A percentile compares a stretch with the other conserved stretches of the same genome.
Conservation (phyloP, 2,888 invertebrate genomes). For the Junonia oenone region DNA sequence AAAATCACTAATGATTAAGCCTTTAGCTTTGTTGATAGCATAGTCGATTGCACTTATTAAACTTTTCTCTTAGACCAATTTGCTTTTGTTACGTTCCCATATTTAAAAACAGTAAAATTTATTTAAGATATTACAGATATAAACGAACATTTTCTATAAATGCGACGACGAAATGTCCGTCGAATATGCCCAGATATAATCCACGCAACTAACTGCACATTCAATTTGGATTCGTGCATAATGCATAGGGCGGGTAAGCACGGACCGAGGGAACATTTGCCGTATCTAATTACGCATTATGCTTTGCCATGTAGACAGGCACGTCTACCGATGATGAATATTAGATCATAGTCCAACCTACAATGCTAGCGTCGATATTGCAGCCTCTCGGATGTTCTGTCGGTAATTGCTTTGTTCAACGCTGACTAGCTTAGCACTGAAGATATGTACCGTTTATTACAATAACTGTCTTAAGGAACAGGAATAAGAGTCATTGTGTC, state of each 20-base stretch:
- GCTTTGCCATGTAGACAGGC: constrained; percentile 68
- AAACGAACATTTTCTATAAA: neutral
- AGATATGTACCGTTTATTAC: neutral
- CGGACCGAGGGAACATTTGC: constrained; percentile 62
- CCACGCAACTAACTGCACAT: constrained; percentile 63
- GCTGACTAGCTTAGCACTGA: constrained; percentile 25
- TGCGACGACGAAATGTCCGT: constrained; percentile 14
- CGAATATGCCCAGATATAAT: constrained; percentile 23
- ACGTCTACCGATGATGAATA: constrained; percentile 70
- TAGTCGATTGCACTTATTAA: neutral
- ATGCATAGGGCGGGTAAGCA: constrained; percentile 59
- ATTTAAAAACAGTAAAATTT: too few species aligned
- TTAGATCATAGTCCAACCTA: constrained; percentile 64
- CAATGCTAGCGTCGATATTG: constrained; percentile 54
- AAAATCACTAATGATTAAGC: constrained; percentile 5
- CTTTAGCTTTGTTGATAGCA: neutral
- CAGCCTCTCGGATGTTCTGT: constrained; percentile 33
- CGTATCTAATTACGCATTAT: constrained; percentile 77
- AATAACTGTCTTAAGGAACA: neutral
- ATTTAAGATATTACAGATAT: too few species aligned
- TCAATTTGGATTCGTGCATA: constrained; percentile 74
- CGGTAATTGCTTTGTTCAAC: constrained; percentile 47
- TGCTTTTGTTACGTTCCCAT: too few species aligned
- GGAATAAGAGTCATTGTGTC: neutral
- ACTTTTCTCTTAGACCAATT: too few species aligned